phyloP scores from a whole-genome alignment of 2,888 invertebrate genomes.

The Cryptosula pallasiana region DNA sequence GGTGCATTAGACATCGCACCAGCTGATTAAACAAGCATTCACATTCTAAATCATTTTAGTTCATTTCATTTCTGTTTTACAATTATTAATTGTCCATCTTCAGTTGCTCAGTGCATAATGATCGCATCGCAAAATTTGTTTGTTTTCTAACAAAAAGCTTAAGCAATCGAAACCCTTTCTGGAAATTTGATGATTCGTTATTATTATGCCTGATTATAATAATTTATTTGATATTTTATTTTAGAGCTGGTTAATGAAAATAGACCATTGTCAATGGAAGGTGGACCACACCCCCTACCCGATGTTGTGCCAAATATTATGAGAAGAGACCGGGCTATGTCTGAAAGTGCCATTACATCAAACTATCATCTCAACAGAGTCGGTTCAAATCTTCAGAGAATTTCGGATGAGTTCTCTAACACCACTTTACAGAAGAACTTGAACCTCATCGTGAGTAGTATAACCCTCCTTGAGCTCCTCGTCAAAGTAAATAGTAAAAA shows the following conservation, averaged over 20 bases:
- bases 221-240: too few species aligned
- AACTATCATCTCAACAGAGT: neutral
- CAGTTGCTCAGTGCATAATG: neutral
- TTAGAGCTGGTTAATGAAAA: too few species aligned
- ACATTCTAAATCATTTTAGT: neutral
- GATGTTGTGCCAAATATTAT: neutral
- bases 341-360: slow-evolving; percentile 6
- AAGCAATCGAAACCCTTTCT: too few species aligned
- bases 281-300: neutral
- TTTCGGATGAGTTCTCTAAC: slow-evolving; percentile 11
- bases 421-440: neutral
- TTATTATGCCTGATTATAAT: too few species aligned
- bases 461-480: too few species aligned
- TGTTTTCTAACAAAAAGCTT: too few species aligned
- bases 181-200: too few species aligned
- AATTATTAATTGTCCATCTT: neutral
- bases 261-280: neutral
- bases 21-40: too few species aligned
- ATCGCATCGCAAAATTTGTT: neutral
- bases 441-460: neutral
- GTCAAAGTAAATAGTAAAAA: too few species aligned
- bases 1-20: too few species aligned
- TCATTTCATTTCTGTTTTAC: neutral
- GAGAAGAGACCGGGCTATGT: neutral
- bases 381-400: neutral